Conservation (phyloP, 2,888 invertebrate genomes). For the Diploptera punctata region DNA sequence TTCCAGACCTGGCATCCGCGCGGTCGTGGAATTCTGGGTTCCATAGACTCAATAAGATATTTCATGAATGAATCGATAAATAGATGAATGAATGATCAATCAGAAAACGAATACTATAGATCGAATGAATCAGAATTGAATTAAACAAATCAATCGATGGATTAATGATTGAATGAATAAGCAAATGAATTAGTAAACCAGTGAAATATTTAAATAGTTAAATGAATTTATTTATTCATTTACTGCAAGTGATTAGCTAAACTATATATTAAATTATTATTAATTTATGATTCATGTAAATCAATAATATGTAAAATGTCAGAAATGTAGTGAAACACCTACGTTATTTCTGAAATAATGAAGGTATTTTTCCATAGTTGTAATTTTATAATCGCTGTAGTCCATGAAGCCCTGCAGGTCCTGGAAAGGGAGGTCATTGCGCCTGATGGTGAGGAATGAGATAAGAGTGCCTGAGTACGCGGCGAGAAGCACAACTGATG, state of each 20-base stretch:
- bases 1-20: too few relatives aligned
- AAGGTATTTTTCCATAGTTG: not conserved
- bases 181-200: not conserved
- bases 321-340: too few relatives aligned
- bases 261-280: too few relatives aligned
- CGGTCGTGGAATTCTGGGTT: too few relatives aligned
- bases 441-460: conserved; percentile 46
- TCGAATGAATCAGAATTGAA: too few relatives aligned
- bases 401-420: conserved; percentile 48
- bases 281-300: not conserved
- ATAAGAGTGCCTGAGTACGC: conserved; percentile 50
- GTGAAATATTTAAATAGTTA: too few relatives aligned
- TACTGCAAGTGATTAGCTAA: too few relatives aligned
- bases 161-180: not conserved
- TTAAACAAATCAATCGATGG: not conserved
- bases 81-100: too few relatives aligned
- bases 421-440: conserved; percentile 47
- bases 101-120: too few relatives aligned
- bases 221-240: too few relatives aligned
- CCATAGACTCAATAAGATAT: too few relatives aligned
- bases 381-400: conserved; percentile 48
- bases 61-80: too few relatives aligned
- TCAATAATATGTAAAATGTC: not conserved
- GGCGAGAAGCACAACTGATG: conserved; percentile 47
- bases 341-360: not conserved